Base-by-base conservation (phyloP, 2,797 vertebrate genomes). In the Meda fulgida region DNA sequence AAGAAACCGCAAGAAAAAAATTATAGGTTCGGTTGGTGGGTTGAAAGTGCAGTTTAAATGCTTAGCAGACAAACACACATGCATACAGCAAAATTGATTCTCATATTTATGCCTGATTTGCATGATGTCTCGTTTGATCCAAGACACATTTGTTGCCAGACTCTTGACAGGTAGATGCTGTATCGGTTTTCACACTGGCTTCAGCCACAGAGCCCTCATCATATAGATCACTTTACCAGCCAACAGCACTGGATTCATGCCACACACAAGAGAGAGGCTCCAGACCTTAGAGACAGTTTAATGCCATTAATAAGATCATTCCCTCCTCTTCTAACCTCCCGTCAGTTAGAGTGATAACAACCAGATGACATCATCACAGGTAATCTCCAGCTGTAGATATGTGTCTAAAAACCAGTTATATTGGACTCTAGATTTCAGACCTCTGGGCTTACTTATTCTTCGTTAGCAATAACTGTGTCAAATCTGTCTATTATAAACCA, bases 121-220 rank as follows among this genome's bases (percentile, higher is more conserved):
- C 76, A 70, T 83, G 51, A 81, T 58, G 78, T 75, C 29, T 58
- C 53, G 31, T 65, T 73, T 87, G 51, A 84, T 72, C 60, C 69
- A 58, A 40, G 13, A 67, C 13, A 1, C 43, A n/a, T 65, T 58
- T 78, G 36, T 38, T 81, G 55, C 80, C 83, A 86, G 77, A 31
- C 38, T 51, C 81, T 78, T 86, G 88, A 88, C 86, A 83, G 77
- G 65, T 84, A 76, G 78, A 81, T 81, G 84, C 53, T 34, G 46
- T 85, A 87, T 89, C 58, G 21, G 69, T 81, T 88, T 89, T 73
- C 80, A 80, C 48, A 36, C n/a, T 38, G 34, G 29, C 86, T 87
- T 84, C 58, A 73, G 67, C 43, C 53, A 66, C 36, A 21, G n/a
- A 75, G 55, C 69, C 80, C 51, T 84, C 34, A 77, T 78, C 48